Evolutionary conservation across 2,113 vertebrate genomes (phyloP).

Genomic region (Pituophis catenifer): DNA sequence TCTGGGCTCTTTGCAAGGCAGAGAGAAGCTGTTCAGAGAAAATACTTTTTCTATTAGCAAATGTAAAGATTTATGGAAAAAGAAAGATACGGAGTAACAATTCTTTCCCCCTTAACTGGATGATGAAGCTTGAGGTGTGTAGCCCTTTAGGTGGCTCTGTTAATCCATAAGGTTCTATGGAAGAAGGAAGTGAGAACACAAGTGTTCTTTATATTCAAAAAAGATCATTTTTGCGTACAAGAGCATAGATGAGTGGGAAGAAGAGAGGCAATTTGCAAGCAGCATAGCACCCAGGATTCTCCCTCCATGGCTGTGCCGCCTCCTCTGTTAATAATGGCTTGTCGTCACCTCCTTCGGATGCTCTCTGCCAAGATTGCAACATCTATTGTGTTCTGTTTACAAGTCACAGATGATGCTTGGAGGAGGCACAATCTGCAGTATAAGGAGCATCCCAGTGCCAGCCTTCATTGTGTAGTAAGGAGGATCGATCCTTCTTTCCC

Average conservation of each 20-base stretch:
- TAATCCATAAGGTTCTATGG: background rate
- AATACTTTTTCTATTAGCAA: background rate
- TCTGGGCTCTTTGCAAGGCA: background rate
- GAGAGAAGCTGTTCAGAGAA: background rate
- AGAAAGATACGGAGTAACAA: background rate
- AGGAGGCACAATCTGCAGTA: constrained; percentile 9
- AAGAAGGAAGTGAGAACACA: background rate
- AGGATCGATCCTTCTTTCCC: background rate
- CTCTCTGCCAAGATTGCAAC: background rate
- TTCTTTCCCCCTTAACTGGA: background rate
- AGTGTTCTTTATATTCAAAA: background rate
- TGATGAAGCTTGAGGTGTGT: background rate
- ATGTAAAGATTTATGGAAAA: background rate
- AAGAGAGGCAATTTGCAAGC: background rate
- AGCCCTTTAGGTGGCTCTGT: background rate
- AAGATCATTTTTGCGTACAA: background rate
- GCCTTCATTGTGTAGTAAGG: background rate
- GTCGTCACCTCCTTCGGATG: background rate
- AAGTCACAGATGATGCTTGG: constrained; percentile 4
- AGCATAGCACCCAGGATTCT: rapidly evolving
- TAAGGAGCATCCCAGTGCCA: constrained; percentile 1
- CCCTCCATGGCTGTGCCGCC: background rate
- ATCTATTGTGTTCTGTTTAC: constrained; percentile 7
- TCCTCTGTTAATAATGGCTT: background rate
- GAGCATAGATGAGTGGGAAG: background rate